Evolutionary conservation across 2,888 invertebrate species (phyloP), one percentile per base, ranked within the genome.

Genomic region (Galerucella calmariensis): DNA sequence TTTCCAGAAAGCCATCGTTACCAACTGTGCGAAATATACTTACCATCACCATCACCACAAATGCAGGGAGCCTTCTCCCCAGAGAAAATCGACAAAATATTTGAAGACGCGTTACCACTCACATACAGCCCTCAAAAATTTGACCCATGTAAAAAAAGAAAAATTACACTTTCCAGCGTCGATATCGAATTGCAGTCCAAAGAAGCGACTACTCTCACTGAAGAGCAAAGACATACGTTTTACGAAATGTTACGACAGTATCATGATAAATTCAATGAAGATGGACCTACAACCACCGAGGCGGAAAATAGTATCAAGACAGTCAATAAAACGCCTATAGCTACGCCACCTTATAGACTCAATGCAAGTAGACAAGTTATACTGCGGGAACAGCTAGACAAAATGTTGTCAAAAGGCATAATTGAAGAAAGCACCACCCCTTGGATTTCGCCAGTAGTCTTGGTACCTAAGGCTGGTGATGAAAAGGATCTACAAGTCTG

Each of bases 401-500:
- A 68, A 2, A 69, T 78, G 67, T 56, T 78, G 24, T 58, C 20
- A 14, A 59, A 44, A 14, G 73, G 59, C 11, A 68, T 74, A 46
- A 76, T 78, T 11, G 78, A 78, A 70, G 78, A 78, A 68, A 72
- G 76, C 53, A 67, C 76, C 12, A 68, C 66, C 12, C 75, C 74
- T 8, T 78, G 72, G 66, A 59, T 71, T 6, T 69, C 77, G 0
- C 69, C 67, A 14, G 72, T 75, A 3, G 72, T 75, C 12, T 59
- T 75, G 14, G 75, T 75, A 35, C 72, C 78, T 10, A 78, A 75
- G 53, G 14, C 12, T 1, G 46, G 46, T 11, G 70, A 69, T 8
- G 56, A 69, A 35, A 69, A 75, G n/a, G 75, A 56, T 12, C 14
- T 72, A 0, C 70, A 72, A 1, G 20, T 78, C 2, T 68, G 68